Percentiles rank a stretch among this genome's conserved stretches.
Evolutionary conservation across 2,888 invertebrate genomes (phyloP).

Genomic region (Nomada ruficornis): DNA sequence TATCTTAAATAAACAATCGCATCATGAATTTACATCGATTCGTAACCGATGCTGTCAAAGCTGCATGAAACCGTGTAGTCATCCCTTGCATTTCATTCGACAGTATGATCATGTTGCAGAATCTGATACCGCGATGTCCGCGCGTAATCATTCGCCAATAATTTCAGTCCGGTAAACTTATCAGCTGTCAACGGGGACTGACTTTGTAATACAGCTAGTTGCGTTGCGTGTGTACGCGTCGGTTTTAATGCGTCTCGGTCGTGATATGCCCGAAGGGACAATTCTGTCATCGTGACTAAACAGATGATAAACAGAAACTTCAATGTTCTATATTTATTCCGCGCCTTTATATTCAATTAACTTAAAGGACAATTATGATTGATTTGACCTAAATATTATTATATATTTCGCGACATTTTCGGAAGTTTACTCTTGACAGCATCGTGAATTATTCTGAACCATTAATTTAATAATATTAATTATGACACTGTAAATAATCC

Average conservation of each 20-base stretch:
- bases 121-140: conserved; percentile 58
- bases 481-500: no score
- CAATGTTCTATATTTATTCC: no score
- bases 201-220: conserved; percentile 50
- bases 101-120: conserved; percentile 38
- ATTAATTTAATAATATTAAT: no score
- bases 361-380: no score
- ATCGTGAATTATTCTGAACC: no score
- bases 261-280: not conserved
- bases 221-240: not conserved
- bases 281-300: not conserved
- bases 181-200: conserved; percentile 61
- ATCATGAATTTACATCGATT: not conserved
- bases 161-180: conserved; percentile 60
- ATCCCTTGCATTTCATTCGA: conserved; percentile 27
- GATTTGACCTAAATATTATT: no score
- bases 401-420: no score
- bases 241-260: conserved; percentile 28
- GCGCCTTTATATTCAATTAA: no score
- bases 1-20: conserved; percentile 8
- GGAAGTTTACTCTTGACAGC: no score
- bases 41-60: not conserved
- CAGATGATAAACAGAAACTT: no score
- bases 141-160: conserved; percentile 66
- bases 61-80: conserved; percentile 5